Base-by-base conservation (phyloP, 2,888 invertebrate species). In the Caradrina clavipalpis region DNA sequence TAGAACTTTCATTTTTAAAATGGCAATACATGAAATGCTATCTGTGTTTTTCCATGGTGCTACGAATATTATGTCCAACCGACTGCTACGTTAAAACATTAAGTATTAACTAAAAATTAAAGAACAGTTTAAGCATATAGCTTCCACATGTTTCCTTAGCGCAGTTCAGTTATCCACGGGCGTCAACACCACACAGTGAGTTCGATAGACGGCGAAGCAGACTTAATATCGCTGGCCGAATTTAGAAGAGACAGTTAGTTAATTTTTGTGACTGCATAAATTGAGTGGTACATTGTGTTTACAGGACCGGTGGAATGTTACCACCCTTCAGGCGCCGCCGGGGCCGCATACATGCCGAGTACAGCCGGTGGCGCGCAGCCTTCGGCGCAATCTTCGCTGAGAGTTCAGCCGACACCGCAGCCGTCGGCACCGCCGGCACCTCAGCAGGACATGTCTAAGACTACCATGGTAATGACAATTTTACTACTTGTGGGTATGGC, bases 141-240 rank as follows among this genome's bases (percentile, higher is more conserved):
- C 5, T 59, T 39, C 13, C 26, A 35, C 67, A 77, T 76, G 86
- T 90, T 93, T 94, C 92, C 94, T 95, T 93, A 95, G 90, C 92
- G 73, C 76, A 47, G 75, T 75, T 78, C 95, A 96, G 95, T 90
- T 95, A 96, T 93, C 95, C 95, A 88, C 92, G 95, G 92, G 95
- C 95, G 82, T 93, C 95, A 78, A 96, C 95, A 92, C 95, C 95
- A 90, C 95, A 95, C 86, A 94, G 95, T 96, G 89, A 96, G 95
- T 95, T 80, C 51, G 13, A 50, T 51, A 65, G 61, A 64, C 76
- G 51, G 67, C 35, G 57, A 31, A 62, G 62, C 55, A 4, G 51
- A 26, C 26, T 22, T 31, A 47, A 42, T 49, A 49, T n/a, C 53
- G n/a, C 49, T 21, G 1, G 21, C 22, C 3, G 50, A 31, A 35